Percentiles rank a stretch among this genome's conserved stretches.
Conservation (phyloP, 2,888 invertebrate species). For the Tromatobia lineatoria region DNA sequence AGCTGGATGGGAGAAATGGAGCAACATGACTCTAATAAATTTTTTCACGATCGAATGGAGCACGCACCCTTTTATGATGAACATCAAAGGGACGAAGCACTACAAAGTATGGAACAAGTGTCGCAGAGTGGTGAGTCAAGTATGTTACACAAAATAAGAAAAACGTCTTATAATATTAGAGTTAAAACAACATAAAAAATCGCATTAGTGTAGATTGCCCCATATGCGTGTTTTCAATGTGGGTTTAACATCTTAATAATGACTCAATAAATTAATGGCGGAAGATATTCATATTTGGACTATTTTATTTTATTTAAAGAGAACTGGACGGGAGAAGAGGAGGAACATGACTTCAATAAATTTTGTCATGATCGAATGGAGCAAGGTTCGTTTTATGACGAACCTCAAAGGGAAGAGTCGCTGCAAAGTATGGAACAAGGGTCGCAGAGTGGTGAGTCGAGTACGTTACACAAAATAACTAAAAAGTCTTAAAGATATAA, state of each 20-base stretch:
- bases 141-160: background rate
- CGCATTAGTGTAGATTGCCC: too few relatives aligned
- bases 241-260: background rate
- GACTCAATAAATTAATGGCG: background rate
- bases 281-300: background rate
- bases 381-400: background rate
- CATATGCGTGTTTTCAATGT: too few relatives aligned
- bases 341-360: background rate
- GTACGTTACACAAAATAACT: background rate
- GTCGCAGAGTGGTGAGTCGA: conserved; percentile 9
- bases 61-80: background rate
- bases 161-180: too few relatives aligned
- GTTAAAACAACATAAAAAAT: too few relatives aligned
- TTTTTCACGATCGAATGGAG: conserved; percentile 7
- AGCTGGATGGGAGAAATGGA: background rate
- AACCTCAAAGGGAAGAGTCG: background rate
- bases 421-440: background rate
- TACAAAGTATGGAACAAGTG: background rate
- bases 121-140: conserved; percentile 13
- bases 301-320: background rate
- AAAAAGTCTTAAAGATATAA: background rate
- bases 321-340: background rate
- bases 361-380: conserved; percentile 16
- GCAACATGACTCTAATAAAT: background rate
- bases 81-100: background rate